Conservation (phyloP, 2,113 vertebrate genomes). For the Oplegnathus fasciatus region DNA sequence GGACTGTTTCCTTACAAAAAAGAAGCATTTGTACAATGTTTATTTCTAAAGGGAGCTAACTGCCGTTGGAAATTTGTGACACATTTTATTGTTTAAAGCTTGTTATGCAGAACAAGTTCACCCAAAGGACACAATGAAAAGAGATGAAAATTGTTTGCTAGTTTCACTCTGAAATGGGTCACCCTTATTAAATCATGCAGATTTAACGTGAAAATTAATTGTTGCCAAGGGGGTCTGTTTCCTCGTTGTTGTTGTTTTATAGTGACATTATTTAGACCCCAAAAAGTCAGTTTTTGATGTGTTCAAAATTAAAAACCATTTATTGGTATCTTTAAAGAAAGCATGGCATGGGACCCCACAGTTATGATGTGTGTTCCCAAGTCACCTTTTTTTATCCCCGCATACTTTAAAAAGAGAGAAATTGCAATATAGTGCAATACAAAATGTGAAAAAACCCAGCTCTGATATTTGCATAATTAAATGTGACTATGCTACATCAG, state of each 20-base stretch:
- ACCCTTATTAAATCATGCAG: constrained; percentile 30
- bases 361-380: not conserved
- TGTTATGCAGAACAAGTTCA: not conserved
- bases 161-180: constrained; percentile 28
- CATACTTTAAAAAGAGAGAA: not conserved
- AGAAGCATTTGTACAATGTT: not conserved
- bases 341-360: not conserved
- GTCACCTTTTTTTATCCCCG: not conserved
- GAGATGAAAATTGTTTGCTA: not conserved
- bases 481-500: not conserved
- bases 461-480: not conserved
- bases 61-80: not conserved
- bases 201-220: constrained; percentile 11
- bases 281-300: not conserved
- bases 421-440: not conserved
- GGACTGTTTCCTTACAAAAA: not conserved
- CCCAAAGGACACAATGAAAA: constrained; percentile 7
- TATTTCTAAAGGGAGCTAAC: not conserved
- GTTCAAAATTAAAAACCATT: constrained; percentile 5
- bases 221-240: not conserved
- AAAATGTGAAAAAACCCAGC: not conserved
- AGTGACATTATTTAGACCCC: not conserved
- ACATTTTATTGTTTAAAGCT: constrained; percentile 3
- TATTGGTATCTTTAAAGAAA: not conserved
- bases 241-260: not conserved